phyloP scores from a whole-genome alignment of 2,888 invertebrate species.

The Plusia festucae region DNA sequence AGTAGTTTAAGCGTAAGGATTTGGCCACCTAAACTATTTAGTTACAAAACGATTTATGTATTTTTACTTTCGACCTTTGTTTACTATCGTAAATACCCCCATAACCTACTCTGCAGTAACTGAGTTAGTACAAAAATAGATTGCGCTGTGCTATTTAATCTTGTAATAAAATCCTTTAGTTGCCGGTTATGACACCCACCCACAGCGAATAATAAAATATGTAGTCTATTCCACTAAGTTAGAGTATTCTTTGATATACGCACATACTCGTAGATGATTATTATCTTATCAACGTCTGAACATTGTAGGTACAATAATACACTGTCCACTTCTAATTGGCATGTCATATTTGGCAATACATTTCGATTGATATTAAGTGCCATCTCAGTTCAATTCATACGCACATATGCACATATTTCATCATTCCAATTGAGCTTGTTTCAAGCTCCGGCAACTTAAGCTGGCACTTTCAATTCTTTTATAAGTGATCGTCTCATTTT shows the following conservation, averaged over 20 bases:
- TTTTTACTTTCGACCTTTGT: neutral
- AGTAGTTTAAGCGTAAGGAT: too few relatives aligned
- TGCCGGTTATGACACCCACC: slow-evolving; percentile 20
- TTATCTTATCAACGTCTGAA: neutral
- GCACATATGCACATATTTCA: neutral
- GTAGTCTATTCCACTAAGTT: slow-evolving; percentile 9
- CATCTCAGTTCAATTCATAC: slow-evolving; percentile 1
- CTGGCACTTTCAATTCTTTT: neutral
- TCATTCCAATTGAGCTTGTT: neutral
- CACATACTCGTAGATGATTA: too few relatives aligned
- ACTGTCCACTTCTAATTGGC: neutral
- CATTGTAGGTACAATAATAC: neutral
- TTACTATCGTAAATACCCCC: neutral
- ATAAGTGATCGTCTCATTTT: neutral
- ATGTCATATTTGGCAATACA: slow-evolving; percentile 5
- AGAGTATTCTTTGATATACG: neutral
- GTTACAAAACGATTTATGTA: neutral
- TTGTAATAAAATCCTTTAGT: slow-evolving; percentile 29
- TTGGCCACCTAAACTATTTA: too few relatives aligned
- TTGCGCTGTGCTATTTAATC: slow-evolving; percentile 10
- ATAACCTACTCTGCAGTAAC: neutral
- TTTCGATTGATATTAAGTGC: slow-evolving; percentile 5
- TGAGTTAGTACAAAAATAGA: slow-evolving; percentile 21
- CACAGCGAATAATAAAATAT: slow-evolving; percentile 14
- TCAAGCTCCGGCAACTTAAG: neutral